Evolutionary conservation across 2,797 vertebrate species (phyloP).

Genomic region (Alcedo atthis): DNA sequence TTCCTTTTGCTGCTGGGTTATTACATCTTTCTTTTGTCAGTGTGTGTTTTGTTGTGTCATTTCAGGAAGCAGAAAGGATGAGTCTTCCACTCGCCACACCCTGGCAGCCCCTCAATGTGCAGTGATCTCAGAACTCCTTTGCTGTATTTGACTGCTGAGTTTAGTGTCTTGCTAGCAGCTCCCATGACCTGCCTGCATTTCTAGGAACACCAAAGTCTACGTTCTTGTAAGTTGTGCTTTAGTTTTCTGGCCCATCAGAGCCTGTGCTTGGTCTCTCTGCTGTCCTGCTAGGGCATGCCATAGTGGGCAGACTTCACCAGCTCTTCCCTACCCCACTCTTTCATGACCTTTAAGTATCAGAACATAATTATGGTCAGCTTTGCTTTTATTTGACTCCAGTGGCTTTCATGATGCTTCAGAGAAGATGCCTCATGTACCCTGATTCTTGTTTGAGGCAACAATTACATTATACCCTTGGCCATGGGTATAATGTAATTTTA

Average conservation of each 20-base stretch:
- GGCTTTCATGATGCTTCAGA: too few species aligned
- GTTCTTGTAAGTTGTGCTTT: not conserved
- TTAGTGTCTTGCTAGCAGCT: not conserved
- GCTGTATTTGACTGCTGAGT: not conserved
- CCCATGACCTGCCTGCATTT: not conserved
- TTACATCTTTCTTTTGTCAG: not conserved
- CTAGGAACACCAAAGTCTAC: not conserved
- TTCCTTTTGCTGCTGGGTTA: not conserved
- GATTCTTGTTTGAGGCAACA: too few species aligned
- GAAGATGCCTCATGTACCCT: not conserved
- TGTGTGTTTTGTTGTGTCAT: not conserved
- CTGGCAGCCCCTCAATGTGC: rapidly evolving
- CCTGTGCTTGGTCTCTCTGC: not conserved
- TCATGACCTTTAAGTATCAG: too few species aligned
- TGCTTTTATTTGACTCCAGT: too few species aligned
- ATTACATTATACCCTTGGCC: not conserved
- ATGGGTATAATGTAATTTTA: too few species aligned
- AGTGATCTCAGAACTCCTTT: not conserved
- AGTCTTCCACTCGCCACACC: rapidly evolving
- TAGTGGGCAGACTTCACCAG: too few species aligned
- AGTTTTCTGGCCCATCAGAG: not conserved
- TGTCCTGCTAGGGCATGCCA: not conserved
- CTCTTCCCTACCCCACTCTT: too few species aligned
- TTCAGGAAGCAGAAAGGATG: not conserved
- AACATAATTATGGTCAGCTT: too few species aligned